Base-by-base conservation (phyloP, 64 coral and sea anemone species). In the Montipora cactus region DNA sequence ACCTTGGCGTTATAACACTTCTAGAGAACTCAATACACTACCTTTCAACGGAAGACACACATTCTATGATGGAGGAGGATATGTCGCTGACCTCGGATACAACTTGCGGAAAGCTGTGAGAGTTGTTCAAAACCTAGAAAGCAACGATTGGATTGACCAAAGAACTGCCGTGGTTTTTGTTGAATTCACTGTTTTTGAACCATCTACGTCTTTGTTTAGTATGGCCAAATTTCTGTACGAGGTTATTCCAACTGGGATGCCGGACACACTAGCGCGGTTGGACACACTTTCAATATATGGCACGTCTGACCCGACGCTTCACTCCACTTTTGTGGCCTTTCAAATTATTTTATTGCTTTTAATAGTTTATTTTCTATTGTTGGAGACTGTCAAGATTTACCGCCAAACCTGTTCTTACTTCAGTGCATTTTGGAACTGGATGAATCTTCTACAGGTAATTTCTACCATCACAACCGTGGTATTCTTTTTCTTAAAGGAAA, bases 401-500 rank as follows among this genome's bases (percentile, higher is more conserved):
- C 78, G 77, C 49, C 47, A 92, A 10, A 46, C 74, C 12, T 95
- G 96, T 74, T 21, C 67, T 5, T 98, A 98, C 78, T 98, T 98
- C 46, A 22, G 61, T 8, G 64, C 59, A 20, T 98, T 98, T 70
- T 98, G 96, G 96, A 98, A 92, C 84, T 98, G 96, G 96, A 88
- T 95, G 89, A 91, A 98, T 82, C 9, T 98, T 6, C 44, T 98
- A 0, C 96, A 95, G 21, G 61, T 95, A 2, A 25, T 98, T n/a
- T 82, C 89, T 58, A 78, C 93, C 11, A 78, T 64, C 20, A 78
- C 72, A 77, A 93, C 96, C 9, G 53, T 95, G 0, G 84, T 77
- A 4, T 59, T 98, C 68, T 98, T 98, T 64, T 98, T 98, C 89
- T 95, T 98, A 18, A 98, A 98, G 20, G 84, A 94, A 49, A 95